phyloP scores from a whole-genome alignment of 2,888 invertebrate genomes.

The Resseliella maxima region DNA sequence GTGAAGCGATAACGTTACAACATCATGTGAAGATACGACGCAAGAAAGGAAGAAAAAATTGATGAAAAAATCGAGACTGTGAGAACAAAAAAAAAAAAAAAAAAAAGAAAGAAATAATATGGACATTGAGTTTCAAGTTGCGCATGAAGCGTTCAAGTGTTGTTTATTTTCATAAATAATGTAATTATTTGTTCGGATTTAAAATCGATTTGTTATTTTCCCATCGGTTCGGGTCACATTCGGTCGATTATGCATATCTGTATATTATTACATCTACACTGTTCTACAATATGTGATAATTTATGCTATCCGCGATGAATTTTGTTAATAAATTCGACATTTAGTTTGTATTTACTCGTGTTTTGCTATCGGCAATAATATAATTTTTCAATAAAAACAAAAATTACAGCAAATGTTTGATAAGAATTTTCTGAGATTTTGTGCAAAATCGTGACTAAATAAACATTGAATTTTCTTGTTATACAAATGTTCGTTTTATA shows the following conservation, averaged over 20 bases:
- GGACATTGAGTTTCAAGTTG: conserved; percentile 14
- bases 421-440: background rate
- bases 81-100: conserved; percentile 10
- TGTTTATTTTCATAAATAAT: conserved; percentile 14
- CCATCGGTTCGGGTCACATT: background rate
- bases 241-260: background rate
- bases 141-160: conserved; percentile 37
- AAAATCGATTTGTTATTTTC: background rate
- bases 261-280: background rate
- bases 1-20: conserved; percentile 51
- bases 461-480: background rate
- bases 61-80: background rate
- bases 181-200: background rate
- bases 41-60: background rate
- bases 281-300: background rate
- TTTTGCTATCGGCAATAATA: conserved; percentile 31
- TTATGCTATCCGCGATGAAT: background rate
- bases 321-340: background rate
- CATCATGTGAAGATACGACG: conserved; percentile 2
- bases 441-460: background rate
- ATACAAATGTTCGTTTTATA: no score
- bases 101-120: background rate
- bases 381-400: background rate
- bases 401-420: background rate
- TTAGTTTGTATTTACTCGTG: background rate